phyloP scores from a whole-genome alignment of 2,113 vertebrate genomes.

The Mesembrinibis cayennensis region DNA sequence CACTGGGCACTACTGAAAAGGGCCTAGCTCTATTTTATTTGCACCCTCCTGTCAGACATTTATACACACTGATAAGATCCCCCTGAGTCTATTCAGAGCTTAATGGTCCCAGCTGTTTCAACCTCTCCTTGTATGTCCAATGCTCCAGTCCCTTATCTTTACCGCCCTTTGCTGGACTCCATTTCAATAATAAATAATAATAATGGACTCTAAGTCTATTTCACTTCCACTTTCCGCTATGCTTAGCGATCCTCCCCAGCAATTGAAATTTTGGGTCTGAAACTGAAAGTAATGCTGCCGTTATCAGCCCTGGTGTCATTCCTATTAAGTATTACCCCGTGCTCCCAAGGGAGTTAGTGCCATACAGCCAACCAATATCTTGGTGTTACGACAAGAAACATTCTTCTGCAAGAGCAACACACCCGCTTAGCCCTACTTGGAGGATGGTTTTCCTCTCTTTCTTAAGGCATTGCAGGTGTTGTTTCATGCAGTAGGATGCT shows the following conservation, averaged over 20 bases:
- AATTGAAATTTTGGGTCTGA: not conserved
- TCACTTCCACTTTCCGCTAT: not conserved
- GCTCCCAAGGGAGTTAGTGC: not conserved
- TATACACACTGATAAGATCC: not conserved
- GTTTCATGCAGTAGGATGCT: not conserved
- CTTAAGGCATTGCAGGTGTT: not conserved
- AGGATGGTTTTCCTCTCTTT: not conserved
- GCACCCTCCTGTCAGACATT: not conserved
- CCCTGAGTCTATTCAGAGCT: not conserved
- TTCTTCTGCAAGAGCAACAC: not conserved
- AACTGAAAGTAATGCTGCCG: not conserved
- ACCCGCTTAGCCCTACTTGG: not conserved
- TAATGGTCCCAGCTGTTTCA: not conserved
- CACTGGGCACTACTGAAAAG: not conserved
- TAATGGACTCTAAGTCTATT: not conserved
- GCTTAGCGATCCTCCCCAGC: not conserved
- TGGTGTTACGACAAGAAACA: not conserved
- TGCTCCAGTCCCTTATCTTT: not conserved
- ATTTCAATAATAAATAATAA: too few species aligned
- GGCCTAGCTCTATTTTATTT: not conserved
- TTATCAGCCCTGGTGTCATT: not conserved
- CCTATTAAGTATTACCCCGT: not conserved
- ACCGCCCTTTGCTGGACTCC: not conserved
- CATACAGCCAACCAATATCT: not conserved
- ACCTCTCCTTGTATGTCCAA: not conserved